phyloP scores from a whole-genome alignment of 2,888 invertebrate species.

The Leucoptera coffeella region DNA sequence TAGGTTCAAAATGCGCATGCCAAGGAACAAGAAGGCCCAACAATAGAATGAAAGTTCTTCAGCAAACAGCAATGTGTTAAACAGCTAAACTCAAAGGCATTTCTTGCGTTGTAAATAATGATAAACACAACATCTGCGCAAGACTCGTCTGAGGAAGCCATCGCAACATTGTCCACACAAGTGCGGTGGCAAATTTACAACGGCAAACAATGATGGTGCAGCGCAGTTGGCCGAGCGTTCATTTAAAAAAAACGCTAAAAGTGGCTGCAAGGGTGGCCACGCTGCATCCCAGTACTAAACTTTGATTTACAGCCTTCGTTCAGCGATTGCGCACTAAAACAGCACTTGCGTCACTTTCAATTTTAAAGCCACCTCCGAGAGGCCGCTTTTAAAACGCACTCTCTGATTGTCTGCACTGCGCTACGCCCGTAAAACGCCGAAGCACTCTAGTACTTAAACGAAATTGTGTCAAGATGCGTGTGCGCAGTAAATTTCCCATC shows the following conservation, averaged over 20 bases:
- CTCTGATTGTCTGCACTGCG: conserved; percentile 34
- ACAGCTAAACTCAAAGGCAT: background rate
- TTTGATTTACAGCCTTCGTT: conserved; percentile 46
- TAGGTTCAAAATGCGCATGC: too few relatives aligned
- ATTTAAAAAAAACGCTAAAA: conserved; percentile 12
- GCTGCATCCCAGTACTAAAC: conserved; percentile 52
- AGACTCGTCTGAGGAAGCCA: too few relatives aligned
- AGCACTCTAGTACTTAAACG: too few relatives aligned
- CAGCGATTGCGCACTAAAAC: conserved; percentile 51
- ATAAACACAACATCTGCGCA: too few relatives aligned
- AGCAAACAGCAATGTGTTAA: too few relatives aligned
- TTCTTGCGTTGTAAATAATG: background rate
- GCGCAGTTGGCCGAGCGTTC: background rate
- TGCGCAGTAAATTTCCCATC: too few relatives aligned
- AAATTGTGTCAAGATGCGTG: too few relatives aligned
- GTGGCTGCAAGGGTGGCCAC: conserved; percentile 26
- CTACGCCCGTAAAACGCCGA: conserved; percentile 48
- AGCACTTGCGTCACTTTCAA: conserved; percentile 53
- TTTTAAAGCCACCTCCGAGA: conserved; percentile 46
- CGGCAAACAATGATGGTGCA: background rate
- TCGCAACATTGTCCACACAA: background rate
- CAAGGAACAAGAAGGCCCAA: too few relatives aligned
- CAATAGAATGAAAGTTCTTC: too few relatives aligned
- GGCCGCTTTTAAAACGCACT: conserved; percentile 43
- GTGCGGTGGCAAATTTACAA: too few relatives aligned